Conservation (phyloP, 2,113 vertebrate genomes). For the Kryptolebias marmoratus region DNA sequence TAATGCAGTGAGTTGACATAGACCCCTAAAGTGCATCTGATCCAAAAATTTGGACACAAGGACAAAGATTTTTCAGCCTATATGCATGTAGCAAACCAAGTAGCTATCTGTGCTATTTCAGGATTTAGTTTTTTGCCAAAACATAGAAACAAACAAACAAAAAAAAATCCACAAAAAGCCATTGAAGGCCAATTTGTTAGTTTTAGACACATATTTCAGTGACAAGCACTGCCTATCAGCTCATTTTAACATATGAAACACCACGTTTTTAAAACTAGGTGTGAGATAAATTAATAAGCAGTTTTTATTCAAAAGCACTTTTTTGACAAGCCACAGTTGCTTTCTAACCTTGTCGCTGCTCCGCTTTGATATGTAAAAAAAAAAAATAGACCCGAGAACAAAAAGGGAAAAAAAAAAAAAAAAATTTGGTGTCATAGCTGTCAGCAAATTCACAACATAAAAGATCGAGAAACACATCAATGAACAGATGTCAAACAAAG, state of each 20-base stretch:
- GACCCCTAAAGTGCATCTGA: too few species aligned
- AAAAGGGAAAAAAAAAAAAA: not conserved
- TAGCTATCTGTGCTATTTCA: too few species aligned
- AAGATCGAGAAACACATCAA: constrained; percentile 10
- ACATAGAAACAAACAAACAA: too few species aligned
- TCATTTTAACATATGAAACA: not conserved
- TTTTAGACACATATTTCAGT: too few species aligned
- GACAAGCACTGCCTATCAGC: not conserved
- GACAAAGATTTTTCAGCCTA: too few species aligned
- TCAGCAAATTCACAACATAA: constrained; percentile 7
- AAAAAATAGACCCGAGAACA: not conserved
- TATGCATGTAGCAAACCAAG: too few species aligned
- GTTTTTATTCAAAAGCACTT: not conserved
- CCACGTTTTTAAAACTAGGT: not conserved
- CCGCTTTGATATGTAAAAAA: constrained; percentile 12
- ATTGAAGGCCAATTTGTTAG: too few species aligned
- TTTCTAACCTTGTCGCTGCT: constrained; percentile 12
- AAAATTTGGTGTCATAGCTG: constrained; percentile 12
- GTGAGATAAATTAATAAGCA: not conserved
- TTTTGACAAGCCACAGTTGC: not conserved
- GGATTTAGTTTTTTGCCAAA: too few species aligned
- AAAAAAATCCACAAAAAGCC: too few species aligned
- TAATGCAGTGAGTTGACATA: too few species aligned
- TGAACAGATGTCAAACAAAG: constrained; percentile 31
- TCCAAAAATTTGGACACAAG: too few species aligned